phyloP scores from a whole-genome alignment of 2,113 vertebrate genomes.

The Pelecanoides urinatrix region DNA sequence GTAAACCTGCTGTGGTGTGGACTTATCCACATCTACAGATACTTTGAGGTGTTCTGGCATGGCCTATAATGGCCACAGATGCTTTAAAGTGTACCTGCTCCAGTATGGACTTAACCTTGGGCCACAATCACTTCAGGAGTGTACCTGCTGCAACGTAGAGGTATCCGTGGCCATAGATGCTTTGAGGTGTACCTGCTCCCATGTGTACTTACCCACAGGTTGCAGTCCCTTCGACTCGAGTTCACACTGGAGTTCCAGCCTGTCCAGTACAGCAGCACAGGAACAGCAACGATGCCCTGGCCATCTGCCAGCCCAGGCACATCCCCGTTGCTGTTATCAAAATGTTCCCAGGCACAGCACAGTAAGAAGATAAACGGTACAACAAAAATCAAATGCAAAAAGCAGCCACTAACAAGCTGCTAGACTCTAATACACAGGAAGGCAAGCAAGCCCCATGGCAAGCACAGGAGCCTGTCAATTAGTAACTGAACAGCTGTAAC shows the following conservation, averaged over 20 bases:
- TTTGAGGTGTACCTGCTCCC: neutral
- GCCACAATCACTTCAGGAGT: neutral
- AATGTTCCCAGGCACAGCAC: neutral
- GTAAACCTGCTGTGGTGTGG: accelerated
- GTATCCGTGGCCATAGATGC: accelerated
- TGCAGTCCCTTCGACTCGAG: neutral
- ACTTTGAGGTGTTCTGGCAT: neutral
- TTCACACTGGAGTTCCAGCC: neutral
- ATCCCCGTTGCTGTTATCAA: neutral
- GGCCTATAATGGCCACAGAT: neutral
- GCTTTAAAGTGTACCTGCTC: neutral
- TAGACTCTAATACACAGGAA: neutral
- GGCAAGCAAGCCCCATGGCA: neutral
- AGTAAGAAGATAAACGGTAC: neutral
- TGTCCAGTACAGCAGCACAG: neutral
- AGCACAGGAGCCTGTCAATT: neutral
- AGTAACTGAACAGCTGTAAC: neutral
- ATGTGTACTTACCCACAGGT: neutral
- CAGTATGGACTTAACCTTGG: neutral
- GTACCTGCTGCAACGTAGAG: neutral
- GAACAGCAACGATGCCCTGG: neutral
- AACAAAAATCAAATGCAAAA: neutral
- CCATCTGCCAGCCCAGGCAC: neutral
- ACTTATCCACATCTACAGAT: neutral
- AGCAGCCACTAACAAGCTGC: neutral